Base-by-base conservation (phyloP, 2,888 invertebrate species). In the Chouioia cunea region DNA sequence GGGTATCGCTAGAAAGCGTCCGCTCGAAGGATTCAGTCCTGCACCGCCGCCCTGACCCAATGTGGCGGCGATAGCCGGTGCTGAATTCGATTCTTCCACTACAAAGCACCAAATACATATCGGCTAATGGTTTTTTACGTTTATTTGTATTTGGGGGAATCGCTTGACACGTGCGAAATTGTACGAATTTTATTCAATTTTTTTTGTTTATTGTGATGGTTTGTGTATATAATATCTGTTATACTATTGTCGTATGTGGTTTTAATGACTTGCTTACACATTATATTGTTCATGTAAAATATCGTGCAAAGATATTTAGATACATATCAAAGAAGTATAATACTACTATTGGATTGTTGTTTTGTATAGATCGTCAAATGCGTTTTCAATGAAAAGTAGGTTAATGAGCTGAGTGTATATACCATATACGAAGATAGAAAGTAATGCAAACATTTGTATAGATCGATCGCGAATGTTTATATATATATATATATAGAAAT, bases 1-100 rank as follows among this genome's bases (percentile, higher is more conserved):
- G 84, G 91, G 90, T 85, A 91, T 88, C 87, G 90, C 89, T 88
- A 91, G 90, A 88, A 91, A 91, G 87, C 91, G 90, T 87, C 89
- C 89, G 75, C 81, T 79, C 58, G 75, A 70, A 36, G 36, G 76
- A 79, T 75, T 82, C 74, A 83, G 78, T 77, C 80, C 78, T 74
- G 80, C 76, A 68, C 79, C 79, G 47, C 56, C 62, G 48, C 70
- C 65, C 58, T 70, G 72, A 73, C 76, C 76, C 74, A 77, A 74
- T 66, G 75, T 62, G 63, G 81, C 81, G 78, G 81, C 80, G 78
- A 85, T 83, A 77, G 79, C 80, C 79, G 84, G 84, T 66, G 83
- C 81, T 76, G 84, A 84, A 79, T 83, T 83, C 68, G 84, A 84
- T 80, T 85, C 85, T 78, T 85, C 85, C 84, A 84, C 85, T 85